These are phyloP conservation scores for Celastrina argiolus DNA, from an alignment of 2,888 invertebrate genomes.

Conservation along the genomic window DNA sequence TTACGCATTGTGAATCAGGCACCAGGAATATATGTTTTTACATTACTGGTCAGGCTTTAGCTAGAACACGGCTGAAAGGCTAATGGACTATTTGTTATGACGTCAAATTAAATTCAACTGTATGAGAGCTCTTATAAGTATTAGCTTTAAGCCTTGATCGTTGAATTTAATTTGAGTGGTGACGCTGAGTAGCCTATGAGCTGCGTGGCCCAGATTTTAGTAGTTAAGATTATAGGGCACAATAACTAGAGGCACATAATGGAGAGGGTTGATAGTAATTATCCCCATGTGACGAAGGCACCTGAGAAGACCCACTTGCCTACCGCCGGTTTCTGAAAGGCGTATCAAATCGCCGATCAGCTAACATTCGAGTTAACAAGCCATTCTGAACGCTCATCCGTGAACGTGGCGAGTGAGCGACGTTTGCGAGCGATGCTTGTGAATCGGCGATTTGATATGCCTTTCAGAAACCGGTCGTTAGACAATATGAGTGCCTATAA, in stretches of 20 bases:
- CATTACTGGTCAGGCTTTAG: neutral
- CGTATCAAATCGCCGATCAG: too few species aligned
- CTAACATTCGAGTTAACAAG: too few species aligned
- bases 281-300: neutral
- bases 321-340: too few species aligned
- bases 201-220: neutral
- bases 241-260: conserved; percentile 4
- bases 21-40: too few species aligned
- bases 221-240: conserved; percentile 10
- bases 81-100: neutral
- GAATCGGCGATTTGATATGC: too few species aligned
- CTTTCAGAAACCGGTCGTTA: too few species aligned
- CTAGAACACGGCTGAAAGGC: neutral
- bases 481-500: neutral
- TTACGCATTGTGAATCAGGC: too few species aligned
- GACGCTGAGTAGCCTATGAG: neutral
- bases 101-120: neutral
- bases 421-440: too few species aligned
- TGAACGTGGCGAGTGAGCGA: too few species aligned
- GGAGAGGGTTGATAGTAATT: neutral
- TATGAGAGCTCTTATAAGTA: neutral
- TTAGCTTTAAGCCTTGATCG: neutral
- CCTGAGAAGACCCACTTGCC: neutral
- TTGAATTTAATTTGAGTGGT: neutral
- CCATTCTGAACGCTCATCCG: too few species aligned